phyloP scores from a whole-genome alignment of 2,888 invertebrate species.

The Glaucopsyche alexis region DNA sequence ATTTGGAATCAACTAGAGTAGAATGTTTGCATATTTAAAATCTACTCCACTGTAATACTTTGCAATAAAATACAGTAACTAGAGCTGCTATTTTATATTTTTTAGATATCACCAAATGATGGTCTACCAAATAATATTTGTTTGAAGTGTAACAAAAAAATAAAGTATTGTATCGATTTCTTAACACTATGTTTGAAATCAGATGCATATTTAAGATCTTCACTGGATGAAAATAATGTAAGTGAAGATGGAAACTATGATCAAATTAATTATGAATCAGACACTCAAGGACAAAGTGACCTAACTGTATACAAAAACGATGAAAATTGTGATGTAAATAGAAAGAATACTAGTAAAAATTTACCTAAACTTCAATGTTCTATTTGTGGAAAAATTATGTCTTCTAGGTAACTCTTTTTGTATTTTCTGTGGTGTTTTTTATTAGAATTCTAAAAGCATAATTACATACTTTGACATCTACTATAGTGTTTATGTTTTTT shows the following conservation, averaged over 20 bases:
- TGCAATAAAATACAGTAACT: background rate
- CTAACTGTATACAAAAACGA: slow-evolving; percentile 30
- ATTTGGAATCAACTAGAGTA: background rate
- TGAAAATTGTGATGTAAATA: background rate
- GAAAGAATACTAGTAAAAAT: slow-evolving; percentile 42
- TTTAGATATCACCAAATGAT: slow-evolving; percentile 62
- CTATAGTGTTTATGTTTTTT: too few relatives aligned
- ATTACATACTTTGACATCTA: too few relatives aligned
- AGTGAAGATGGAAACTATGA: slow-evolving; percentile 31
- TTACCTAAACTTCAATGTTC: slow-evolving; percentile 64
- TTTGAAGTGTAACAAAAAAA: slow-evolving; percentile 51
- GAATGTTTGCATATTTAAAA: background rate
- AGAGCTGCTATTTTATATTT: slow-evolving; percentile 35
- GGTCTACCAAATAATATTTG: slow-evolving; percentile 62
- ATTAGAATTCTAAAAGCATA: background rate
- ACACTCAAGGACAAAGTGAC: slow-evolving; percentile 32
- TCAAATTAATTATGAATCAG: slow-evolving; percentile 26
- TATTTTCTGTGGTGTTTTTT: background rate
- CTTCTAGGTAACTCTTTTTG: slow-evolving; percentile 60
- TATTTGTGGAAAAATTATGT: slow-evolving; percentile 76
- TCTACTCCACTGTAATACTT: too few relatives aligned
- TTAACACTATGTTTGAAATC: slow-evolving; percentile 56
- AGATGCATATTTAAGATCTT: slow-evolving; percentile 52
- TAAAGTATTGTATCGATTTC: slow-evolving; percentile 59
- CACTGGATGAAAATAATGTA: slow-evolving; percentile 43